Evolutionary conservation across 1,140 invertebrate genomes (phyloP).

Genomic region (Tachypleus tridentatus): DNA sequence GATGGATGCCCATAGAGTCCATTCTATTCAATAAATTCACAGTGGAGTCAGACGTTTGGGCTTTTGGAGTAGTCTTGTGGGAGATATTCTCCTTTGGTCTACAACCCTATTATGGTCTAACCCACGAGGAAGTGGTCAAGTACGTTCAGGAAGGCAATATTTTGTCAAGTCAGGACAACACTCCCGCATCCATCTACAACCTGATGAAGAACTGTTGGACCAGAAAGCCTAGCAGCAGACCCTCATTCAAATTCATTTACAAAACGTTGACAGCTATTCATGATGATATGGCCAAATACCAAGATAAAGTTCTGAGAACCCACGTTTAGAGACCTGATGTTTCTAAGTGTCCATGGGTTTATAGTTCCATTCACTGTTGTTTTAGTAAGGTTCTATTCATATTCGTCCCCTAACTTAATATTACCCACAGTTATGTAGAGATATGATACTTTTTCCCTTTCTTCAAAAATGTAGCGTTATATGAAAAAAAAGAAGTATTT

Average conservation of each 20-base stretch:
- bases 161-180: slow-evolving; percentile 75
- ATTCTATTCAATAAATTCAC: slow-evolving; percentile 90
- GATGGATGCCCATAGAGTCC: slow-evolving; percentile 90
- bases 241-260: slow-evolving; percentile 43
- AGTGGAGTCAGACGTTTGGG: slow-evolving; percentile 88
- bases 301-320: slow-evolving; percentile 15
- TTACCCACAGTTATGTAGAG: no score
- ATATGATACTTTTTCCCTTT: no score
- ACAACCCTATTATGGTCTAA: slow-evolving; percentile 88
- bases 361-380: no score
- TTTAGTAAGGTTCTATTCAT: no score
- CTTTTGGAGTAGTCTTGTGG: slow-evolving; percentile 84
- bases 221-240: slow-evolving; percentile 63
- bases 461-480: no score
- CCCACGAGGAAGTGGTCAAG: slow-evolving; percentile 86
- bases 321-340: slow-evolving; percentile 5
- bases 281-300: slow-evolving; percentile 21
- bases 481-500: no score
- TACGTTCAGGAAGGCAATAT: slow-evolving; percentile 84
- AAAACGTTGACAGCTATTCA: slow-evolving; percentile 23
- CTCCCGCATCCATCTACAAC: slow-evolving; percentile 71
- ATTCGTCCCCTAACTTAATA: no score
- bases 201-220: slow-evolving; percentile 91
- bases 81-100: slow-evolving; percentile 86
- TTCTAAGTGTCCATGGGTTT: no score